These are phyloP conservation scores for Hepsetus odoe DNA, from an alignment of 2,113 vertebrate species.

Conservation along the genomic window DNA sequence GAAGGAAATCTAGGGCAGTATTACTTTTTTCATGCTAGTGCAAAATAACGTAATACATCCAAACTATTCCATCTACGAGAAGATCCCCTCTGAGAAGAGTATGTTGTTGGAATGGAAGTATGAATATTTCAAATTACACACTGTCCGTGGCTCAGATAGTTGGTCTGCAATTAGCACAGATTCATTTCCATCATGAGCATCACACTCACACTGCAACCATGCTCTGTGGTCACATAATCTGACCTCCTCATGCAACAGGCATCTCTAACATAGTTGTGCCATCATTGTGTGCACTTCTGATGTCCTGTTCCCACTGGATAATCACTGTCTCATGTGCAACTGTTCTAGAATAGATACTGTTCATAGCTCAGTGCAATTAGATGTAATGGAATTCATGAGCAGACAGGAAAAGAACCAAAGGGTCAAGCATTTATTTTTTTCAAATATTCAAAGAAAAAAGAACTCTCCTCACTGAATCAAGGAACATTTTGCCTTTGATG, in stretches of 20 bases:
- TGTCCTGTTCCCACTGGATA: conserved; percentile 18
- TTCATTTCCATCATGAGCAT: not conserved
- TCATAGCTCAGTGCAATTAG: conserved; percentile 11
- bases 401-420: not conserved
- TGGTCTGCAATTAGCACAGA: not conserved
- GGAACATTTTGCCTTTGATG: no score
- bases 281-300: not conserved
- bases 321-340: conserved; percentile 10
- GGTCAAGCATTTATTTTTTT: not conserved
- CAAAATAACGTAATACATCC: not conserved
- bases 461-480: no score
- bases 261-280: not conserved
- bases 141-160: conserved; percentile 12
- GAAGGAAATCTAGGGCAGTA: no score
- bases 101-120: not conserved
- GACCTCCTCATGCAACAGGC: not conserved
- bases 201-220: not conserved
- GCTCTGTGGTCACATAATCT: not conserved
- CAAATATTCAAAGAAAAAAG: no score
- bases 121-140: not conserved
- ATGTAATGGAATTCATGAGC: conserved; percentile 28
- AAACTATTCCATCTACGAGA: not conserved
- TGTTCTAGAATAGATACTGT: not conserved
- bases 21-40: not conserved
- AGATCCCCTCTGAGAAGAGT: not conserved